These are phyloP conservation scores for Crotalus tigris DNA, from an alignment of 2,113 vertebrate species.

Conservation along the genomic window DNA sequence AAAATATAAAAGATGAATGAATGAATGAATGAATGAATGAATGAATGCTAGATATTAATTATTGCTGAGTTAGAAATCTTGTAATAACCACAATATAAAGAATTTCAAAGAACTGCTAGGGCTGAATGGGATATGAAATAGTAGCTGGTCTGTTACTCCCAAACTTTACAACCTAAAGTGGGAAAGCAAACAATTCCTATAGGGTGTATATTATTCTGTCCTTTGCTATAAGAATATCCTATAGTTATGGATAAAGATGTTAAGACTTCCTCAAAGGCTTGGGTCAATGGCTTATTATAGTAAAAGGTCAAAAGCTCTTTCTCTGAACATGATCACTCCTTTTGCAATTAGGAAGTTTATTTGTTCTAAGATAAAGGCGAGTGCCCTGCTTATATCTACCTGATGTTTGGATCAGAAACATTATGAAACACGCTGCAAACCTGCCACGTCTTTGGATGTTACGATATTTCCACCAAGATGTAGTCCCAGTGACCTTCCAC, in stretches of 20 bases:
- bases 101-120: background rate
- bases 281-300: slow-evolving; percentile 39
- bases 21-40: background rate
- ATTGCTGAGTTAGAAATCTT: background rate
- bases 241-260: slow-evolving; percentile 25
- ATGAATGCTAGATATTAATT: background rate
- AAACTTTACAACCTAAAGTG: background rate
- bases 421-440: slow-evolving; percentile 67
- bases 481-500: slow-evolving; percentile 52
- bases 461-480: slow-evolving; percentile 25
- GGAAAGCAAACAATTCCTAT: background rate
- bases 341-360: slow-evolving; percentile 50
- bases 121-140: background rate
- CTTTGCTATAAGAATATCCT: background rate
- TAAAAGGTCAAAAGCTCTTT: slow-evolving; percentile 38
- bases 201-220: background rate
- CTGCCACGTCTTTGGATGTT: slow-evolving; percentile 45
- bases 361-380: slow-evolving; percentile 56
- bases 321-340: slow-evolving; percentile 35
- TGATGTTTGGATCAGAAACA: slow-evolving; percentile 47
- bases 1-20: background rate
- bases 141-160: background rate
- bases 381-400: slow-evolving; percentile 52
- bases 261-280: slow-evolving; percentile 46
- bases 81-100: background rate